These are phyloP conservation scores for Nowickia ferox DNA, from an alignment of 2,888 invertebrate genomes.

Conservation along the genomic window DNA sequence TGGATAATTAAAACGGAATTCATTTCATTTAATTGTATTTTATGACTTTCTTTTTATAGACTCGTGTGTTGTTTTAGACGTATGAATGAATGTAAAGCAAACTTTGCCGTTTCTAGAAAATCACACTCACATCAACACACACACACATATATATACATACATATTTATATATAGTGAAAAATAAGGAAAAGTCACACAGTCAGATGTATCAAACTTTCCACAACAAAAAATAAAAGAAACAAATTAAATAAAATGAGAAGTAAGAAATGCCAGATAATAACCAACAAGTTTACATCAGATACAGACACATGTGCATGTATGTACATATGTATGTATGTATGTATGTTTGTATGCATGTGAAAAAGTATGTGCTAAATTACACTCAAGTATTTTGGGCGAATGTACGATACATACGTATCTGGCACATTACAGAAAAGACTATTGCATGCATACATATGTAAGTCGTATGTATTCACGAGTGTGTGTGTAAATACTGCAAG, in stretches of 20 bases:
- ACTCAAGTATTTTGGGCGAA: neutral
- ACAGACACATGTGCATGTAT: too few species aligned
- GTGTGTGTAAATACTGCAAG: too few species aligned
- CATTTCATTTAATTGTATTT: conserved; percentile 63
- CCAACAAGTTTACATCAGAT: conserved; percentile 38
- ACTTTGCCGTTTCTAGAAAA: conserved; percentile 26
- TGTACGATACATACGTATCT: neutral
- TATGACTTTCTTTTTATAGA: conserved; percentile 35
- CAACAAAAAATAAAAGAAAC: conserved; percentile 13
- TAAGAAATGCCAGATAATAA: conserved; percentile 42
- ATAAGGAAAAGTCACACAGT: conserved; percentile 37
- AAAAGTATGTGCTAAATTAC: neutral
- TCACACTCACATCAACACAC: neutral
- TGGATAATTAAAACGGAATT: conserved; percentile 59
- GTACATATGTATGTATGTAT: neutral
- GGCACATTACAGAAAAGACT: neutral
- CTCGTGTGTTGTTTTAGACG: conserved; percentile 6
- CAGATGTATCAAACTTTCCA: conserved; percentile 21
- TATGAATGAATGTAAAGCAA: neutral
- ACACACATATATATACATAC: neutral
- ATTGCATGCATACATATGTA: too few species aligned
- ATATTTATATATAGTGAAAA: neutral
- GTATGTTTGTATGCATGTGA: neutral
- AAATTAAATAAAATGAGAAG: conserved; percentile 34
- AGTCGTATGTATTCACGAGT: too few species aligned